Percentiles rank a stretch among this genome's conserved stretches.
Conservation (phyloP, 2,888 invertebrate species). For the Caenorhabditis drosophilae region DNA sequence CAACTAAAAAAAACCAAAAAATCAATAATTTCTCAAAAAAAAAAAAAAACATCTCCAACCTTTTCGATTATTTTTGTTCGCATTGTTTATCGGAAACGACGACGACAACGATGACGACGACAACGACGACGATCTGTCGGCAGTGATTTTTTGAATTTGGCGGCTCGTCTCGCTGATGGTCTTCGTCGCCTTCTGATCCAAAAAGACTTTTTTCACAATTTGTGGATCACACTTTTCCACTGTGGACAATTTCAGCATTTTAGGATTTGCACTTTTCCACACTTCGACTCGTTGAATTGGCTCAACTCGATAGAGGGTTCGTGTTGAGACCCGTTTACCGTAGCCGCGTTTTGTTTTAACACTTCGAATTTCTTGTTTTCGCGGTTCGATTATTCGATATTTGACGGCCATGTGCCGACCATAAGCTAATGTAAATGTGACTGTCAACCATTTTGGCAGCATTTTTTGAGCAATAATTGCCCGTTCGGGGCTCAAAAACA, state of each 20-base stretch:
- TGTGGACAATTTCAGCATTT: conserved; percentile 24
- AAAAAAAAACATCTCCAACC: no score
- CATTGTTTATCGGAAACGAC: no score
- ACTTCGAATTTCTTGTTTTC: conserved; percentile 11
- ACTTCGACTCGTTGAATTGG: conserved; percentile 13
- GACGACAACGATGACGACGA: no score
- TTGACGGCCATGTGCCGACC: conserved; percentile 38
- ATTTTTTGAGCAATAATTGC: conserved; percentile 17
- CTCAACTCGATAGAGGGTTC: conserved; percentile 23
- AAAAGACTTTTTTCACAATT: conserved; percentile 23
- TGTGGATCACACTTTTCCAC: conserved; percentile 36
- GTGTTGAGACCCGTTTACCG: conserved; percentile 13
- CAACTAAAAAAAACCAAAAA: no score
- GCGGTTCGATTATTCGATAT: conserved; percentile 22
- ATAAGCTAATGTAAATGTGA: conserved; percentile 34
- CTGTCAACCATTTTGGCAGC: conserved; percentile 33
- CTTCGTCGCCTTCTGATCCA: conserved; percentile 16
- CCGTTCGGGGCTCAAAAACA: conserved; percentile 20
- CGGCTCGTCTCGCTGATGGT: no score
- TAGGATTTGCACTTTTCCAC: conserved; percentile 9
- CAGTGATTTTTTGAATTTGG: no score
- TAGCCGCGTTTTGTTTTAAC: conserved; percentile 14
- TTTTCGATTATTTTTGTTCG: no score
- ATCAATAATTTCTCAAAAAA: no score
- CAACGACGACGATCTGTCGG: no score